Evolutionary conservation across 2,113 vertebrate genomes (phyloP).

Genomic region (Cavia aperea): DNA sequence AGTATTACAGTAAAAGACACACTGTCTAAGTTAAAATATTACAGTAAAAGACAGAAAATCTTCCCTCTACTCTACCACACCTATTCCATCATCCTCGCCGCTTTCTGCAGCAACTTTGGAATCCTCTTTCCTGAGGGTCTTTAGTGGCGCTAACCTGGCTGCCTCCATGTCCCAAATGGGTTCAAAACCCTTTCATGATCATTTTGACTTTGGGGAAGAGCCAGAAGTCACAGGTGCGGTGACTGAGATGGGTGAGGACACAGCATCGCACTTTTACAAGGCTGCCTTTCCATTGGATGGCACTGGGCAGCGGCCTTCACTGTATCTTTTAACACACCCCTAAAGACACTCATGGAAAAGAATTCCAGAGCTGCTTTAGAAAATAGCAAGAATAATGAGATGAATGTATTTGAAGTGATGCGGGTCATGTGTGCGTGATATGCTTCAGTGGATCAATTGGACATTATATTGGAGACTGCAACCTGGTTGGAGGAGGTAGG

Average conservation of each 20-base stretch:
- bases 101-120: not conserved
- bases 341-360: not conserved
- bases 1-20: not conserved
- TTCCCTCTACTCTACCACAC: not conserved
- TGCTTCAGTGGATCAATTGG: no score
- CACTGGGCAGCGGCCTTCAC: not conserved
- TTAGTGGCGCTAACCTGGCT: not conserved
- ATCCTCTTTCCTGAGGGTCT: not conserved
- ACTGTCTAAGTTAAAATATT: not conserved
- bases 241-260: not conserved
- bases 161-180: not conserved
- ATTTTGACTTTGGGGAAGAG: not conserved
- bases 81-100: not conserved
- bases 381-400: not conserved
- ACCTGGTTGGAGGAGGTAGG: no score
- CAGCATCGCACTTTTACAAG: not conserved
- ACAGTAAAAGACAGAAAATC: not conserved
- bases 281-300: not conserved
- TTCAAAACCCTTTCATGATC: not conserved
- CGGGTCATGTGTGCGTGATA: no score
- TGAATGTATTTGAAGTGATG: not conserved
- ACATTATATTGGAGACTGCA: no score
- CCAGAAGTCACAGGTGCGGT: not conserved
- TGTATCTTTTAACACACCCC: not conserved
- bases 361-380: not conserved